phyloP scores from a whole-genome alignment of 2,797 vertebrate species.

The Rhinogobio ventralis region DNA sequence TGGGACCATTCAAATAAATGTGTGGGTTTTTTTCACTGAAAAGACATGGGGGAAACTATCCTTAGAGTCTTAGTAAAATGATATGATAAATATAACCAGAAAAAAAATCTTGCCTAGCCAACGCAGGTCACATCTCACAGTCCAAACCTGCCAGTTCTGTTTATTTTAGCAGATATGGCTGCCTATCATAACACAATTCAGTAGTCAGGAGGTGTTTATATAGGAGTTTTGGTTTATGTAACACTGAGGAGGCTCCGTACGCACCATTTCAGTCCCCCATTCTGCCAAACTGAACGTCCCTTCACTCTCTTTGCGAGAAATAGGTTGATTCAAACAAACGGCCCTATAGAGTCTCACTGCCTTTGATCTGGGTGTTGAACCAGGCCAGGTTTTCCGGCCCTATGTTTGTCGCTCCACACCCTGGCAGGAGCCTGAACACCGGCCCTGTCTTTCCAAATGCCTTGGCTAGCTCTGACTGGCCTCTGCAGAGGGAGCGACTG shows the following conservation, averaged over 20 bases:
- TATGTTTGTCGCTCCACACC: constrained; percentile 36
- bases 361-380: constrained; percentile 52
- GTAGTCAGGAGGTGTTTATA: constrained; percentile 56
- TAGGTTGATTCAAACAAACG: constrained; percentile 54
- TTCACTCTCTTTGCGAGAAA: constrained; percentile 48
- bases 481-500: background rate
- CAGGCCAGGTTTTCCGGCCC: constrained; percentile 42
- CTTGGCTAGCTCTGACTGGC: constrained; percentile 14
- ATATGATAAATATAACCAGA: constrained; percentile 13
- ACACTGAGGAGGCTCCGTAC: constrained; percentile 45
- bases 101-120: background rate
- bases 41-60: background rate
- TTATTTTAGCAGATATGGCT: constrained; percentile 54
- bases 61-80: constrained; percentile 4
- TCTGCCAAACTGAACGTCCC: constrained; percentile 40
- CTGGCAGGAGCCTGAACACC: constrained; percentile 28
- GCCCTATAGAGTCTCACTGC: constrained; percentile 37
- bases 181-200: constrained; percentile 55
- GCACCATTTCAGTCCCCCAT: constrained; percentile 37
- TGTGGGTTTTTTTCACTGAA: background rate
- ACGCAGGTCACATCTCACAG: constrained; percentile 9
- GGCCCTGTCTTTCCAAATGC: constrained; percentile 28
- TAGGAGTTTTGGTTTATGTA: constrained; percentile 54
- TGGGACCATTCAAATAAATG: background rate
- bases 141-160: constrained; percentile 32